Conservation (phyloP, 2,797 vertebrate genomes). For the Mycteria americana region DNA sequence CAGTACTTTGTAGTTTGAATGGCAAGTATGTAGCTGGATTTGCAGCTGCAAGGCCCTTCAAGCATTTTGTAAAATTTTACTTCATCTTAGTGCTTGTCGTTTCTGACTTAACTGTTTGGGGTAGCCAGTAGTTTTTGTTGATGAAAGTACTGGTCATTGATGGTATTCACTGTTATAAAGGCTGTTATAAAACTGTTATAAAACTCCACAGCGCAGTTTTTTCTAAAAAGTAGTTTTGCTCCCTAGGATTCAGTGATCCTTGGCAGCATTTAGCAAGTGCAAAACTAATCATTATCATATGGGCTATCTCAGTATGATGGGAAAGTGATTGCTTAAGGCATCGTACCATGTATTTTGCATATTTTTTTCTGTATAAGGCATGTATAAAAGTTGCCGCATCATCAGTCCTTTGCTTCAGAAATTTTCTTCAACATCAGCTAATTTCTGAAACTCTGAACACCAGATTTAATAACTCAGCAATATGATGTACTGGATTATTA, state of each 20-base stretch:
- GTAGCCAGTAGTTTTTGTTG: neutral
- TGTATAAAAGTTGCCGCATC: neutral
- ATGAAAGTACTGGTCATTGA: neutral
- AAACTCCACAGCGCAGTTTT: neutral
- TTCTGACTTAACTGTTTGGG: neutral
- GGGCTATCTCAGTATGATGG: neutral
- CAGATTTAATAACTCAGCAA: neutral
- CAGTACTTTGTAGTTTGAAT: neutral
- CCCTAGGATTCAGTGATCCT: neutral
- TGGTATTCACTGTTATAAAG: neutral
- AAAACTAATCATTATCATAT: neutral
- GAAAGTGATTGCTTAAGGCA: neutral
- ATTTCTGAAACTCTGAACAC: neutral
- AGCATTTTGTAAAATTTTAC: neutral
- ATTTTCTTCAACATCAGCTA: constrained; percentile 20
- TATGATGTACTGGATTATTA: neutral
- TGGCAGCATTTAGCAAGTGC: neutral
- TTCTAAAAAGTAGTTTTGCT: neutral
- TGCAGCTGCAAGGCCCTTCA: neutral
- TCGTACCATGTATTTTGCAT: neutral
- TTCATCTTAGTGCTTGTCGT: neutral
- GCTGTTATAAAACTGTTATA: too few species aligned
- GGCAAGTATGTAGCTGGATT: neutral
- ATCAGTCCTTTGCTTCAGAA: neutral
- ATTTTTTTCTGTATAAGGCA: neutral